Evolutionary conservation across 2,113 vertebrate species (phyloP).

Genomic region (Probosciger aterrimus): DNA sequence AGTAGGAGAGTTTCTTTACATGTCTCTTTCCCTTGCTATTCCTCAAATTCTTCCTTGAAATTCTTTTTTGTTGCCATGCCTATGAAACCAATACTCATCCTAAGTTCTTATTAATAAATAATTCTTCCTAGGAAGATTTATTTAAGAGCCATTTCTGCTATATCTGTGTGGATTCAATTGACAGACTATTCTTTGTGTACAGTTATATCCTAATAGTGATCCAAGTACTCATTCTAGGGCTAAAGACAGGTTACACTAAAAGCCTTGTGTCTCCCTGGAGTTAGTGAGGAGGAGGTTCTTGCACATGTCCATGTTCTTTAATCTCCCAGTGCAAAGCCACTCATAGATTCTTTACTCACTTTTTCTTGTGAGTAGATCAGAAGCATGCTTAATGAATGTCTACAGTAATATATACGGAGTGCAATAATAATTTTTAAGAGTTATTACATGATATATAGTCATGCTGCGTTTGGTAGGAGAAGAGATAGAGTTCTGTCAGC

Average conservation of each 20-base stretch:
- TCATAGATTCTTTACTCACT: not conserved
- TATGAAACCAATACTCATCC: not conserved
- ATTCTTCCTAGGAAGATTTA: not conserved
- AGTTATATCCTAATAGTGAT: not conserved
- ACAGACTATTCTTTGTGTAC: not conserved
- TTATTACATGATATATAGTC: not conserved
- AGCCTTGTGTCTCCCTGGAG: not conserved
- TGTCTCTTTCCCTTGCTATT: not conserved
- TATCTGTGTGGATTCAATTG: not conserved
- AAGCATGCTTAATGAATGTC: not conserved
- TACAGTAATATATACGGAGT: not conserved
- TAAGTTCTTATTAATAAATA: not conserved
- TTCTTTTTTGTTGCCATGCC: not conserved
- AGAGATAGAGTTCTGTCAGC: not conserved
- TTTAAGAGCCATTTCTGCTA: not conserved
- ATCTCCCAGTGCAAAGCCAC: not conserved
- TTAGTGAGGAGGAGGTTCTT: not conserved
- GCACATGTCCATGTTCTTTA: fast-evolving
- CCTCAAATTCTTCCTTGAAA: not conserved
- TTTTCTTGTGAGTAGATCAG: not conserved
- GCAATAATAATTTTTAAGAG: not conserved
- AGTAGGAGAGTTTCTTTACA: not conserved
- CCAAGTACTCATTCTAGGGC: not conserved
- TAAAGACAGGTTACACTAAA: not conserved
- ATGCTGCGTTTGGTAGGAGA: not conserved